Conservation (phyloP, 2,888 invertebrate genomes). For the Xylophagus ater region DNA sequence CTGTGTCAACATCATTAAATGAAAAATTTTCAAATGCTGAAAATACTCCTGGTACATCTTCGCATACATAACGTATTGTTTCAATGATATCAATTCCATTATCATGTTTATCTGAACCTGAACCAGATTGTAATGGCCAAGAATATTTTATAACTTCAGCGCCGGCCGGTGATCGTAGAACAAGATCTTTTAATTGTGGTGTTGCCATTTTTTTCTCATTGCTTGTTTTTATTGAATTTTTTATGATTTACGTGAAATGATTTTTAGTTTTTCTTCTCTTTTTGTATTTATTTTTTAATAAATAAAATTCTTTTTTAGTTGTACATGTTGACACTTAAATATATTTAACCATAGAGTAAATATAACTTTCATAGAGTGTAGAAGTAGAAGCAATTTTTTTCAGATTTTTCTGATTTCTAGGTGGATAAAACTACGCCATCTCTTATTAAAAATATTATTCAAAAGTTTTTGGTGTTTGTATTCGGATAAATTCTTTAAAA, state of each 20-base stretch:
- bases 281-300: neutral
- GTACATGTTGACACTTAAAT: neutral
- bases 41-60: conserved; percentile 90
- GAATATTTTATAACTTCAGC: conserved; percentile 89
- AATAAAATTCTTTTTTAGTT: neutral
- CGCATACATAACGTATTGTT: conserved; percentile 75
- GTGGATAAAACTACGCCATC: too few species aligned
- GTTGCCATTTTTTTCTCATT: conserved; percentile 30
- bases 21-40: conserved; percentile 72
- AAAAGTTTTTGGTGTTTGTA: too few species aligned
- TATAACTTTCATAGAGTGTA: too few species aligned
- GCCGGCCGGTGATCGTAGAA: conserved; percentile 95
- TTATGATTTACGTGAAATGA: neutral
- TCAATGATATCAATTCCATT: conserved; percentile 40
- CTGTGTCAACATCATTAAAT: conserved; percentile 76
- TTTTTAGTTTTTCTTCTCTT: neutral
- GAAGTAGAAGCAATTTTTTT: too few species aligned
- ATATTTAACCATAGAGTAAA: too few species aligned
- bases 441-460: too few species aligned
- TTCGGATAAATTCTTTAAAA: too few species aligned
- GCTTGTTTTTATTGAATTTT: neutral
- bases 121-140: conserved; percentile 88
- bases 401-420: too few species aligned
- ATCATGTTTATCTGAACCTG: conserved; percentile 38
- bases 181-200: conserved; percentile 67